Evolutionary conservation across 2,113 vertebrate genomes (phyloP).

Genomic region (Hemibagrus wyckioides): DNA sequence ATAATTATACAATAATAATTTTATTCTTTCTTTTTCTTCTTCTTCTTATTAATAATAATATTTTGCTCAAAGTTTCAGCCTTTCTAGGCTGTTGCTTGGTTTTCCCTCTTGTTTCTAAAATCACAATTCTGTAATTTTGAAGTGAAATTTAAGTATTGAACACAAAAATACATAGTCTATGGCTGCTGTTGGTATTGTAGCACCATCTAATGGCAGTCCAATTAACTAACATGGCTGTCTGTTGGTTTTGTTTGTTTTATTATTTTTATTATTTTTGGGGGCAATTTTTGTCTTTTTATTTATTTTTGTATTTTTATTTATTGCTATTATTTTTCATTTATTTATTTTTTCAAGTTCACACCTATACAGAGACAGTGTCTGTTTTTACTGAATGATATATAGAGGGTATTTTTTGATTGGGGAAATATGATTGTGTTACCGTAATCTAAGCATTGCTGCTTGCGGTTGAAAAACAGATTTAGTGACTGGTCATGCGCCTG

Average conservation of each 20-base stretch:
- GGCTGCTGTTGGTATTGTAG: constrained; percentile 14
- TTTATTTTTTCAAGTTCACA: background rate
- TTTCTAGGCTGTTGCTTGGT: background rate
- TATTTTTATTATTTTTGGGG: no score
- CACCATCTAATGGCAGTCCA: constrained; percentile 14
- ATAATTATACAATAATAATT: background rate
- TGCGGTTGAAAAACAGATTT: background rate
- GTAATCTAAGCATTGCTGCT: background rate
- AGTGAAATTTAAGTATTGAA: background rate
- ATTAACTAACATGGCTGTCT: background rate
- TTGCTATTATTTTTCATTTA: background rate
- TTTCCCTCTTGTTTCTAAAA: no score
- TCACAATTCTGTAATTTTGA: background rate
- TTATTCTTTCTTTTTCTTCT: background rate
- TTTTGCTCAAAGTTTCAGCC: background rate
- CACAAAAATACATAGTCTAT: background rate
- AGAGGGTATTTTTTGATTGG: background rate
- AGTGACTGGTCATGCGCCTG: background rate
- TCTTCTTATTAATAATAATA: background rate
- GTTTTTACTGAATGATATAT: background rate
- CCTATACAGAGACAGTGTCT: background rate
- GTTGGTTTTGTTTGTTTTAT: background rate
- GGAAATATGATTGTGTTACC: background rate
- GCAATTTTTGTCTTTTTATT: background rate
- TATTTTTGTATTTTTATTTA: background rate